Conservation (phyloP, 1,140 invertebrate species). For the Leptinotarsa lineolata region DNA sequence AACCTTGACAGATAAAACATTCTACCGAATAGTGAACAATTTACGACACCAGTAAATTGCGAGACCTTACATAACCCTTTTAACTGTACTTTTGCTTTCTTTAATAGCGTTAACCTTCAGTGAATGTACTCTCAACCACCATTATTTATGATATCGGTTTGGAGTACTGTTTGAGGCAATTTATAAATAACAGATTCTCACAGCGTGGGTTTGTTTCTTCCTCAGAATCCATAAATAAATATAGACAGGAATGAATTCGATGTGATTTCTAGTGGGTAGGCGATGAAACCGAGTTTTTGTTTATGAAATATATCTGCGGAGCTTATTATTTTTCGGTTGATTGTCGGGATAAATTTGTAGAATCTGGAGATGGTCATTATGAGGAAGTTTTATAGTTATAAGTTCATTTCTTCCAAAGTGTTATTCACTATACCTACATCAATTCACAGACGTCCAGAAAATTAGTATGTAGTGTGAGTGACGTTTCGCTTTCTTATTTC, state of each 20-base stretch:
- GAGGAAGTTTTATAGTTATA: no score
- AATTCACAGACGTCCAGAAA: no score
- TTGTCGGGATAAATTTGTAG: no score
- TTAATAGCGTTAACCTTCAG: conserved; percentile 14
- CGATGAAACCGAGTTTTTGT: not conserved
- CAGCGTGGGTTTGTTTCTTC: conserved; percentile 10
- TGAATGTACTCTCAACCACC: not conserved
- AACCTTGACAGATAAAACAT: conserved; percentile 13
- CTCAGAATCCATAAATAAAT: conserved; percentile 18
- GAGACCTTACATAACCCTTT: conserved; percentile 24
- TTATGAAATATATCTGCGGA: not conserved
- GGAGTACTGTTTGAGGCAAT: not conserved
- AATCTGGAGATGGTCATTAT: no score
- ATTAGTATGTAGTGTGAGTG: no score
- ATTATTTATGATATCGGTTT: conserved; percentile 24
- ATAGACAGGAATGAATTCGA: conserved; percentile 9
- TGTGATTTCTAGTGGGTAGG: not conserved
- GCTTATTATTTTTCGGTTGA: not conserved
- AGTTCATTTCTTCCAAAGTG: no score
- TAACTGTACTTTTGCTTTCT: conserved; percentile 22
- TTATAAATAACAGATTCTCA: conserved; percentile 12
- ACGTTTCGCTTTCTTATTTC: no score
- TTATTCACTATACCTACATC: no score
- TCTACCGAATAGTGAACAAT: conserved; percentile 45
- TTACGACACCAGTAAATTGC: conserved; percentile 34